phyloP scores from a whole-genome alignment of 2,797 vertebrate genomes.

The Molothrus aeneus region DNA sequence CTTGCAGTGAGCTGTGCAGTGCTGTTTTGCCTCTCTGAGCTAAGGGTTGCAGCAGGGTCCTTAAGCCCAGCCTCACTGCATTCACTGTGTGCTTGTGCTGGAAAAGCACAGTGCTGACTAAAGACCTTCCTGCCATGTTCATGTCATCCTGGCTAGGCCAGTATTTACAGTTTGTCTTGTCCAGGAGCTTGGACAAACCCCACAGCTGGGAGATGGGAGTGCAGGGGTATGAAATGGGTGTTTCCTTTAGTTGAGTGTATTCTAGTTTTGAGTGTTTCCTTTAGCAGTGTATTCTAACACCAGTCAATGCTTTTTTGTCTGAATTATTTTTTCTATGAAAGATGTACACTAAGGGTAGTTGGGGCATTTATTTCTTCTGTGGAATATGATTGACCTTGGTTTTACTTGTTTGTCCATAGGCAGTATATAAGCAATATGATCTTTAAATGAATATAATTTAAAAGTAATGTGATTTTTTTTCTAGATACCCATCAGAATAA shows the following conservation, averaged over 20 bases:
- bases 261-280: background rate
- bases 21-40: background rate
- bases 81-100: background rate
- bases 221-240: accelerated
- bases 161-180: background rate
- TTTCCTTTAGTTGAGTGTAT: background rate
- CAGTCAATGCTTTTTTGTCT: background rate
- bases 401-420: background rate
- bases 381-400: background rate
- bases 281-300: background rate
- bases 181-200: background rate
- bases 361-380: background rate
- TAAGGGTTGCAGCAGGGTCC: background rate
- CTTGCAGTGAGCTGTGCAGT: background rate
- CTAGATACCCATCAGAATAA: background rate
- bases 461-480: background rate
- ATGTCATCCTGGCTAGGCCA: background rate
- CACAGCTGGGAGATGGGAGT: background rate
- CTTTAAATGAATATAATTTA: background rate
- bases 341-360: background rate
- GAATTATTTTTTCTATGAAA: background rate
- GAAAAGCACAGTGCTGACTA: background rate
- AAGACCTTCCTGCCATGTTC: background rate
- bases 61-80: background rate
- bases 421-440: background rate